Base-by-base conservation (phyloP, 2,888 invertebrate species). In the Xestia xanthographa region DNA sequence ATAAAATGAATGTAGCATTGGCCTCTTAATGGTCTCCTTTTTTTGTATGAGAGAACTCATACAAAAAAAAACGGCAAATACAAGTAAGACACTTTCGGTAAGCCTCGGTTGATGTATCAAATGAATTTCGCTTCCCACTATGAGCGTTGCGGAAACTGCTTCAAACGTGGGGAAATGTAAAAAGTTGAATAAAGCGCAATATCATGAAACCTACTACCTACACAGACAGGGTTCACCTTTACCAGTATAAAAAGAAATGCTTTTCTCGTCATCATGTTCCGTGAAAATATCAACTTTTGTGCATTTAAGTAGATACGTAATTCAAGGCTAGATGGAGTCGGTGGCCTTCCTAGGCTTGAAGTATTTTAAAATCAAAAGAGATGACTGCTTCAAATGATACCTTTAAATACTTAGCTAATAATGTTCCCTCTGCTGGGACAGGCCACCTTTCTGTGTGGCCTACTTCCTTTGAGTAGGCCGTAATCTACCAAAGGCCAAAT, bases 101-200 rank as follows among this genome's bases (percentile, higher is more conserved):
- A 53, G 12, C 53, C 50, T 65, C 26, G 22, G 43, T 45, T 58
- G 58, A 65, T 73, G 81, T 66, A 75, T 68, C 60, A 78, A 74
- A 79, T 75, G 38, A 82, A 75, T 71, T 83, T 56, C 50, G 43
- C 62, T 56, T 43, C 29, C 17, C 41, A 58, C 60, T 62, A 65
- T 62, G 43, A 58, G 72, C 14, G 38, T 68, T 34, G 45, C 62
- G 29, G 48, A 72, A 83, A 79, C 62, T 69, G 45, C 66, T 83
- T 79, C 56, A 83, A 79, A 79, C 48, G 56, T 71, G 26, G 72
- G 56, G 20, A 72, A 82, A 67, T 82, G 11, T 70, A 60, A 73
- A 81, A 82, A 83, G 80, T 72, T 82, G 71, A 69, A 69, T 79
- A 83, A 62, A 72, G 20, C 69, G 80, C 80, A 79, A 83, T 72